Conservation (phyloP, 2,888 invertebrate species). For the Linyphia triangularis region DNA sequence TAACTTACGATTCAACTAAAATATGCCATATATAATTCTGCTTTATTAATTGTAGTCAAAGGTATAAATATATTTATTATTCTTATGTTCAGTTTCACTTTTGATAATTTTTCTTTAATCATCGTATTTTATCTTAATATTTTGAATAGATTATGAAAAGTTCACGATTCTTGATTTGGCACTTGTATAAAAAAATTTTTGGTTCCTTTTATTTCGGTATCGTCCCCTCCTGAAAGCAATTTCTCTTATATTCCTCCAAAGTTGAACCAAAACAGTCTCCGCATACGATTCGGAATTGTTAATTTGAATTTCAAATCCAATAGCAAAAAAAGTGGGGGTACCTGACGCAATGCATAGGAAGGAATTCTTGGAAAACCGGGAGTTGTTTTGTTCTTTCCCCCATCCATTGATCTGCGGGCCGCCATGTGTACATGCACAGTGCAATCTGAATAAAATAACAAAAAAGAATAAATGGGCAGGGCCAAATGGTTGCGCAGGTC, state of each 20-base stretch:
- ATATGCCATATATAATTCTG: too few relatives aligned
- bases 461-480: conserved; percentile 35
- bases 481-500: conserved; percentile 68
- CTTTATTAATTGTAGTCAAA: too few relatives aligned
- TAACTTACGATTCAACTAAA: too few relatives aligned
- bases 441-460: conserved; percentile 60
- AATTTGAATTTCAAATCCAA: conserved; percentile 25
- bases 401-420: conserved; percentile 59
- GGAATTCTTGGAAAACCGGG: conserved; percentile 31
- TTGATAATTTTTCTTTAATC: too few relatives aligned
- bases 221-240: background rate
- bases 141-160: too few relatives aligned
- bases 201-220: too few relatives aligned
- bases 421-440: conserved; percentile 39
- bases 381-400: conserved; percentile 42
- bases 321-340: background rate
- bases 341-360: conserved; percentile 1
- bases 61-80: too few relatives aligned
- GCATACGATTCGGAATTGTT: background rate
- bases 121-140: too few relatives aligned
- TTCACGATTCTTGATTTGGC: too few relatives aligned
- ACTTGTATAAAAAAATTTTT: too few relatives aligned
- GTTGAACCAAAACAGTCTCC: background rate
- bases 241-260: background rate
- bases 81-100: too few relatives aligned